Conservation (phyloP, 2,888 invertebrate genomes). For the Scelioninae gen. 2 region DNA sequence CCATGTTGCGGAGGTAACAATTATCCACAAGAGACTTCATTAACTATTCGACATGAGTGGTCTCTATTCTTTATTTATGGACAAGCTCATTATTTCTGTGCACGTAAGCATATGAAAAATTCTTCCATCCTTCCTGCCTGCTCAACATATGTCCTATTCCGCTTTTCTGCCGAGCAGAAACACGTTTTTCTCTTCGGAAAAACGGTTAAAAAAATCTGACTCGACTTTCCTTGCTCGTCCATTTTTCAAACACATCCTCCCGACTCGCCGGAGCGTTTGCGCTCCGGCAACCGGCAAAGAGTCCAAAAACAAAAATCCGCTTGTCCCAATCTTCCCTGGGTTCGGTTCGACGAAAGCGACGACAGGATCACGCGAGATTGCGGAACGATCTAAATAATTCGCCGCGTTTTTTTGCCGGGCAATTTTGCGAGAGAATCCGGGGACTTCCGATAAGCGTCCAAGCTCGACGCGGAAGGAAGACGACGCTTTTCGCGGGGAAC, state of each 20-base stretch:
- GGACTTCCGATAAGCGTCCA: slow-evolving; percentile 41
- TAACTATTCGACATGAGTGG: slow-evolving; percentile 72
- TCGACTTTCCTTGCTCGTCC: slow-evolving; percentile 21
- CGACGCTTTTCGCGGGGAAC: slow-evolving; percentile 30
- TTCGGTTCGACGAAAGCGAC: too few species aligned
- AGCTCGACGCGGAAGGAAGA: slow-evolving; percentile 55
- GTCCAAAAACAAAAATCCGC: too few species aligned
- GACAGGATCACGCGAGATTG: slow-evolving; percentile 72
- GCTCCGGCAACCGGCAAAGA: slow-evolving; percentile 10
- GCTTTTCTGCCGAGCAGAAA: slow-evolving; percentile 36
- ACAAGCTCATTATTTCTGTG: slow-evolving; percentile 75
- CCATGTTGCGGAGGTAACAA: slow-evolving; percentile 70
- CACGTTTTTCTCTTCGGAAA: slow-evolving; percentile 18
- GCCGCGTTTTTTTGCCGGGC: too few species aligned
- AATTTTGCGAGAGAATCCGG: slow-evolving; percentile 27
- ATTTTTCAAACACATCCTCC: slow-evolving; percentile 32
- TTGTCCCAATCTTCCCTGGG: neutral
- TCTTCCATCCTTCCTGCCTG: slow-evolving; percentile 63
- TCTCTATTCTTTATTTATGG: slow-evolving; percentile 74
- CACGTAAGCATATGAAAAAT: slow-evolving; percentile 75
- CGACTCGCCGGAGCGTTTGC: slow-evolving; percentile 14
- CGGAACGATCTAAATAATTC: slow-evolving; percentile 74
- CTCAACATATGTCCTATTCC: slow-evolving; percentile 47
- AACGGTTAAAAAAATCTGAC: slow-evolving; percentile 36
- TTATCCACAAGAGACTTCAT: slow-evolving; percentile 74